Percentiles rank a stretch among this genome's conserved stretches.
Evolutionary conservation across 2,113 vertebrate genomes (phyloP).

Genomic region (Chelonoidis abingdonii): DNA sequence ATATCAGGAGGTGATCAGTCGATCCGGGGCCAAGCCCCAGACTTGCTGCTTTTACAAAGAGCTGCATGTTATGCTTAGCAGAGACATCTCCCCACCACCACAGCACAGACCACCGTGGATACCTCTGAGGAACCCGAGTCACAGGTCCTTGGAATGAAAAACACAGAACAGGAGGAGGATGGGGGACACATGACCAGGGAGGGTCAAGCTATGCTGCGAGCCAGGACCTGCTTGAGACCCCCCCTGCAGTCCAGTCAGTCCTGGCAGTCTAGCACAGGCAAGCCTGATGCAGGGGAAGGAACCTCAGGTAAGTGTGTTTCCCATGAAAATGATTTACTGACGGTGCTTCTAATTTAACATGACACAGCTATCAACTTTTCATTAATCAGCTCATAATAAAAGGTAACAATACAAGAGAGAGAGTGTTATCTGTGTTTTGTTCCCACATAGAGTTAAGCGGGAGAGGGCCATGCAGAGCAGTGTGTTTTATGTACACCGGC

Average conservation of each 20-base stretch:
- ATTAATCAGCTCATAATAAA: not conserved
- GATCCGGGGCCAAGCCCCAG: not conserved
- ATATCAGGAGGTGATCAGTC: not conserved
- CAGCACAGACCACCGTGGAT: not conserved
- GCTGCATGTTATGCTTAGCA: not conserved
- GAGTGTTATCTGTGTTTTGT: not conserved
- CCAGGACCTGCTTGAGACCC: not conserved
- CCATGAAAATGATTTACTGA: not conserved
- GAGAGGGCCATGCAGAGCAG: not conserved
- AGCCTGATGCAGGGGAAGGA: not conserved
- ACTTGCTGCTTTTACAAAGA: not conserved
- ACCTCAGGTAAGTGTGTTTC: not conserved
- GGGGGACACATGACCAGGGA: not conserved
- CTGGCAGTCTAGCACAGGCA: not conserved
- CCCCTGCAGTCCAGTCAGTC: not conserved
- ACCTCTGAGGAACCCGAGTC: not conserved
- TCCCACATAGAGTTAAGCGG: not conserved
- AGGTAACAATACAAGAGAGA: not conserved
- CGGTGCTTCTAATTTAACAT: not conserved
- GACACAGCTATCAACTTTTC: not conserved
- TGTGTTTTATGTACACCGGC: not conserved
- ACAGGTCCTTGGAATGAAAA: not conserved
- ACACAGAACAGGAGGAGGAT: not conserved
- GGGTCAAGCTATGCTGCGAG: not conserved
- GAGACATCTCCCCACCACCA: not conserved